A percentile compares a stretch with the other conserved stretches of the same genome.
Evolutionary conservation across 2,797 vertebrate genomes (phyloP).

Genomic region (Peromyscus eremicus): DNA sequence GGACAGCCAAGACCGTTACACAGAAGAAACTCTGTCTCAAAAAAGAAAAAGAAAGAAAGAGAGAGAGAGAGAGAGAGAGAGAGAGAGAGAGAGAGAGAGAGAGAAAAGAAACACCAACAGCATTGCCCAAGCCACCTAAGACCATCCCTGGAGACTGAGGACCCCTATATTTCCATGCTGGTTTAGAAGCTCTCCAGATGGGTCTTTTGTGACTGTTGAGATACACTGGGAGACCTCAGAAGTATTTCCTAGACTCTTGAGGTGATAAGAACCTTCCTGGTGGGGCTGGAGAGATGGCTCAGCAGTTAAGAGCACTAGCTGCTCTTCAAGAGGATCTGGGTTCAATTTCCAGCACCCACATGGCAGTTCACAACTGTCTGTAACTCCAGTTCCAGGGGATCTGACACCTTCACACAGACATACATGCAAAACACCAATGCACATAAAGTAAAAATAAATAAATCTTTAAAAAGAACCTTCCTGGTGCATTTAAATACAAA

Average conservation of each 20-base stretch:
- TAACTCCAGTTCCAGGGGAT: not conserved
- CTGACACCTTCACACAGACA: not conserved
- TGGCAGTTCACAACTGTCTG: not conserved
- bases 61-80: too few species aligned
- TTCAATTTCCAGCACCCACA: not conserved
- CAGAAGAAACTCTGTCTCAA: too few species aligned
- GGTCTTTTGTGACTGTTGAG: not conserved
- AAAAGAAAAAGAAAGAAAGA: too few species aligned
- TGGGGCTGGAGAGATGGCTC: not conserved
- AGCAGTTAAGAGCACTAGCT: not conserved
- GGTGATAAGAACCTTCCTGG: not conserved
- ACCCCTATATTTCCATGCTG: not conserved
- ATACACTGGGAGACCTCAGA: not conserved
- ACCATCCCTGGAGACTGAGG: not conserved
- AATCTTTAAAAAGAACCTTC: not conserved
- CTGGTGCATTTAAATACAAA: constrained; percentile 24
- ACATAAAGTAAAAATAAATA: not conserved
- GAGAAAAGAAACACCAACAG: not conserved
- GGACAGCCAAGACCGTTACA: too few species aligned
- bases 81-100: too few species aligned
- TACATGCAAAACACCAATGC: not conserved
- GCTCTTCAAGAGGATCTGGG: not conserved
- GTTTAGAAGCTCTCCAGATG: not conserved
- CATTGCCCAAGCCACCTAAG: not conserved
- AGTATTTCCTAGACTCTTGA: not conserved